Conservation (phyloP, 1,140 invertebrate species). For the Nasonia vitripennis region DNA sequence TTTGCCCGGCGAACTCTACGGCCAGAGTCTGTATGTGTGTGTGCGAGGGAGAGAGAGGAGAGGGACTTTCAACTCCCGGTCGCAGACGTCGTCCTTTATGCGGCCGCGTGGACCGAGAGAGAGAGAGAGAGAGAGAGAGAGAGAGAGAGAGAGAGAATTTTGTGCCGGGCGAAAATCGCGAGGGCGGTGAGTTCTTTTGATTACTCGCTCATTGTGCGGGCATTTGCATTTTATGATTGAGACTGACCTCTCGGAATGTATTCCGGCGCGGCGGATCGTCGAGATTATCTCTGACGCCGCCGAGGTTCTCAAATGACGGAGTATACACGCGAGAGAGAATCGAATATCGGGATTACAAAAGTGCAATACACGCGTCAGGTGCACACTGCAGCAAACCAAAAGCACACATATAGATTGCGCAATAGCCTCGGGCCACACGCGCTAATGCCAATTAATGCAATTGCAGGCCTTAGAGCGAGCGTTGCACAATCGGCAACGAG, state of each 20-base stretch:
- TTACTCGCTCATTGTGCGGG: background rate
- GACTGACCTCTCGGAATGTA: background rate
- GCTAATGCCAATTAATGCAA: background rate
- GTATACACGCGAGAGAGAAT: no score
- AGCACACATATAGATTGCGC: background rate
- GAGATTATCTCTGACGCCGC: no score
- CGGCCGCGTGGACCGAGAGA: slow-evolving; percentile 5
- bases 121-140: background rate
- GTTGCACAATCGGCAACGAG: background rate
- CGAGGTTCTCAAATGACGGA: no score
- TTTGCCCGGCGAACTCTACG: slow-evolving; percentile 49
- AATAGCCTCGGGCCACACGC: background rate
- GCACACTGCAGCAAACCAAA: no score
- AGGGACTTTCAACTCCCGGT: slow-evolving; percentile 39
- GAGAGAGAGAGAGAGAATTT: slow-evolving; percentile 21
- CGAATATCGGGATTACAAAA: no score
- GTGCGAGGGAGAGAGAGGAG: slow-evolving; percentile 24
- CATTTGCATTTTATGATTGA: slow-evolving; percentile 1
- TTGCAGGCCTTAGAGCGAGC: background rate
- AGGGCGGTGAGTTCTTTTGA: slow-evolving; percentile 9
- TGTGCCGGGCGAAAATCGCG: slow-evolving; percentile 3
- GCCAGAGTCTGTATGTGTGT: background rate
- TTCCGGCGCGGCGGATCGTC: no score
- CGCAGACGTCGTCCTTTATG: slow-evolving; percentile 38
- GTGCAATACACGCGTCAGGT: no score